Percentiles rank a stretch among this genome's conserved stretches.
These are phyloP conservation scores for Morbakka virulenta DNA, from an alignment of 30 jellyfish, hydroid and myxozoan genomes.

Conservation along the genomic window DNA sequence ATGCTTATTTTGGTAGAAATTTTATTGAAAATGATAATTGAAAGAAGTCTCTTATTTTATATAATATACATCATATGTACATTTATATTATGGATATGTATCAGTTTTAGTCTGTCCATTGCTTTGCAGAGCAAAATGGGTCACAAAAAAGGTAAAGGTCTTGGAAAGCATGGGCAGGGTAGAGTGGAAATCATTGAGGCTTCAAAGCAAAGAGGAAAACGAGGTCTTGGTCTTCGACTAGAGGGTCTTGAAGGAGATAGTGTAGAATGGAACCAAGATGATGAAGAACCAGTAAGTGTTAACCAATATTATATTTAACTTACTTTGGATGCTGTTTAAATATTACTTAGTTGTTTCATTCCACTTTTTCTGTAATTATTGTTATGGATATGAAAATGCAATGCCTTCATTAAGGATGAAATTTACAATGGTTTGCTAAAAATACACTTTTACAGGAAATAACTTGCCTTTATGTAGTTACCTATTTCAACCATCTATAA, in stretches of 20 bases:
- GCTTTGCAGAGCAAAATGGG: slow-evolving; percentile 81
- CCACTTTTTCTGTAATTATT: no score
- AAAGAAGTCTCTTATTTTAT: neutral
- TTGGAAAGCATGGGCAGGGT: slow-evolving; percentile 91
- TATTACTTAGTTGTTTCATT: neutral
- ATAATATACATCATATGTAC: neutral
- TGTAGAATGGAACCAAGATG: slow-evolving; percentile 68
- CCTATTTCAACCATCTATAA: no score
- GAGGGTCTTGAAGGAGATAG: slow-evolving; percentile 79
- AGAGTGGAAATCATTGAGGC: slow-evolving; percentile 89
- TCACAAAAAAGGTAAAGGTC: slow-evolving; percentile 82
- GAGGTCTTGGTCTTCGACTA: slow-evolving; percentile 90
- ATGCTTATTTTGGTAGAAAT: neutral
- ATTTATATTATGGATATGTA: neutral
- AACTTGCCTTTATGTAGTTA: no score
- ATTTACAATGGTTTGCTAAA: no score
- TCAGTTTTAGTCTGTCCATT: no score
- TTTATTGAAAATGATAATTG: neutral
- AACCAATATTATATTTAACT: neutral
- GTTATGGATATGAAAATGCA: no score
- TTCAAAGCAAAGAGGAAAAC: slow-evolving; percentile 91
- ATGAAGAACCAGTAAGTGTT: slow-evolving; percentile 27
- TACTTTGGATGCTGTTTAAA: neutral
- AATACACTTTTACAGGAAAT: no score
- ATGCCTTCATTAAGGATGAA: no score